A percentile compares a stretch with the other conserved stretches of the same genome.
Evolutionary conservation across 2,113 vertebrate species (phyloP).

Genomic region (Sander vitreus): DNA sequence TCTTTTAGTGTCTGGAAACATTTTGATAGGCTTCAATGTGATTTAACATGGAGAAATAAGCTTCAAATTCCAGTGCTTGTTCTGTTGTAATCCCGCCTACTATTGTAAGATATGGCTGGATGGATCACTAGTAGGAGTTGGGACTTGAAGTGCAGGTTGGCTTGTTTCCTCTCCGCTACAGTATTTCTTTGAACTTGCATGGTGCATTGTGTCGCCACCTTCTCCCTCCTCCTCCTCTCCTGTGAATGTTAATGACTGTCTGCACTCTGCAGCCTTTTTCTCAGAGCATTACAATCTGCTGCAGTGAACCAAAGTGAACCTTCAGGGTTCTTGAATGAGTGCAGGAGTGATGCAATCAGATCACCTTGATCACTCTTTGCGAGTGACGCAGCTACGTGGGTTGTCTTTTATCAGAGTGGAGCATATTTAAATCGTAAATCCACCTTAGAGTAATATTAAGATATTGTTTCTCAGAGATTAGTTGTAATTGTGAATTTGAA

Average conservation of each 20-base stretch:
- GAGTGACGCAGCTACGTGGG: neutral
- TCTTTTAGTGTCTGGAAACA: neutral
- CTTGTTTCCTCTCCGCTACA: slow-evolving; percentile 13
- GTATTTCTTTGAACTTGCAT: slow-evolving; percentile 68
- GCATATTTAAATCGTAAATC: neutral
- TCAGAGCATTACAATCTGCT: slow-evolving; percentile 65
- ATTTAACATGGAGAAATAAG: neutral
- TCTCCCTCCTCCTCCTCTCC: slow-evolving; percentile 56
- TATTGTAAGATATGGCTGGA: neutral
- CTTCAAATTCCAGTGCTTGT: neutral
- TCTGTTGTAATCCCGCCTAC: neutral
- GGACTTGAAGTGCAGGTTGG: neutral
- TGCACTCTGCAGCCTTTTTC: slow-evolving; percentile 71
- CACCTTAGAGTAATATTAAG: neutral
- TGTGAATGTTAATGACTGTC: slow-evolving; percentile 79
- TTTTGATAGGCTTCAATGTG: neutral
- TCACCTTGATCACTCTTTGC: slow-evolving; percentile 18
- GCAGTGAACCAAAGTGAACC: slow-evolving; percentile 60
- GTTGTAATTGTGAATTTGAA: neutral
- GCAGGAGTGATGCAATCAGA: slow-evolving; percentile 11
- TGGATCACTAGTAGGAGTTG: slow-evolving; percentile 16
- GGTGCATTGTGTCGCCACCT: slow-evolving; percentile 73
- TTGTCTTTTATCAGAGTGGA: neutral
- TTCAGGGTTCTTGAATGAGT: slow-evolving; percentile 35
- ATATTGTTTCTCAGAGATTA: neutral